Evolutionary conservation across 2,113 vertebrate genomes (phyloP), one percentile per base, ranked within the genome.

Genomic region (Terrapene triunguis): DNA sequence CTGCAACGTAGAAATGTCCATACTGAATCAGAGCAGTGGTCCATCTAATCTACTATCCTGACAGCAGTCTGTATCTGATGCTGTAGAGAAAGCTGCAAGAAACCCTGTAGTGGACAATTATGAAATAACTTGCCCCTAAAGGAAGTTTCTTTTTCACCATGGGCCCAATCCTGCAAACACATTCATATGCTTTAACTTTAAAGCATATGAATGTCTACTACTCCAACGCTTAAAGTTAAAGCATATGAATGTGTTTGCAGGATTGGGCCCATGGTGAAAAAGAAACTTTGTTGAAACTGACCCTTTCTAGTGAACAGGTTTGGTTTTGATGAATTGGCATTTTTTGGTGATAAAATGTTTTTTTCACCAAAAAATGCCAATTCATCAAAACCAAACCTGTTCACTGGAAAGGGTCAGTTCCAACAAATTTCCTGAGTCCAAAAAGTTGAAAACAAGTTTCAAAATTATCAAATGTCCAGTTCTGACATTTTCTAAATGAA

Each of bases 121-220:
- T 86, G 27, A 78, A 24, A 5, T 21, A 79, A 21, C 13, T 10
- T 57, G 0, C 35, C 51, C 25, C 19, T 0, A 47, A 42, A 95
- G 84, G 72, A 92, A 76, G 29, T 38, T 91, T 88, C 47, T 59
- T 6, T 21, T 4, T 1, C 47, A 65, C 88, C 42, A 2, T 53
- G 8, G 74, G 54, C 14, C 42, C 57, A 89, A 9, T 3, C 65
- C 72, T 17, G 65, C 84, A 95, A 81, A 50, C 25, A n/a, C 21
- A 86, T 10, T 89, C 3, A 1, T 1, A 0, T 1, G 27, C 44
- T 4, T 51, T 72, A 76, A 51, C 29, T 53, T 69, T 1, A 44
- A 44, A 44, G 42, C 42, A 44, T 44, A 44, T 44, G 42, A 44
- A 44, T 44, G 42, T 44, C 5, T 44, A 44, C 5, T 44, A 44